Percentiles rank a stretch among this genome's conserved stretches.
These are phyloP conservation scores for Drosophila carrolli DNA, from an alignment of 1,140 invertebrate genomes.

Conservation along the genomic window DNA sequence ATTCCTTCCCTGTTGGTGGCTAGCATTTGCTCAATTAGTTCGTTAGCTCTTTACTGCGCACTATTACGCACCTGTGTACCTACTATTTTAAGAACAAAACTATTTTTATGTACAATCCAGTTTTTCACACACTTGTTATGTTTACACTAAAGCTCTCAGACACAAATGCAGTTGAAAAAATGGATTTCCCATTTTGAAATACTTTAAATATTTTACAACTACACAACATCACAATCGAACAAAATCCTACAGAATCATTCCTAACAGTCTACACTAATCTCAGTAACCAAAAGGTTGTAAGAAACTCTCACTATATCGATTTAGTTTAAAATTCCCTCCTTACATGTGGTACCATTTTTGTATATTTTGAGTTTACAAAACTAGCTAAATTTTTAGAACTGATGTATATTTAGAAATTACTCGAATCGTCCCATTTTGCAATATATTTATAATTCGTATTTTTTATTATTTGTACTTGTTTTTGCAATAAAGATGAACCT, in stretches of 20 bases:
- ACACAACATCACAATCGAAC: constrained; percentile 43
- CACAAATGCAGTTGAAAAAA: constrained; percentile 11
- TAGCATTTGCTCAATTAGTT: constrained; percentile 78
- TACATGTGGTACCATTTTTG: constrained; percentile 34
- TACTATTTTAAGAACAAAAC: constrained; percentile 70
- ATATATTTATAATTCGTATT: constrained; percentile 55
- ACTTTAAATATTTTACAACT: constrained; percentile 3
- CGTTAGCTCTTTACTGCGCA: constrained; percentile 44
- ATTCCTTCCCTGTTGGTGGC: constrained; percentile 62
- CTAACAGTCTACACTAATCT: constrained; percentile 32
- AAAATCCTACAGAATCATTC: constrained; percentile 51
- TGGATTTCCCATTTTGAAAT: neutral
- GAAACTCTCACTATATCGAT: constrained; percentile 62
- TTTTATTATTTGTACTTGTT: constrained; percentile 46
- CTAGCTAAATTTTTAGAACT: constrained; percentile 77
- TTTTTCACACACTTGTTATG: constrained; percentile 67
- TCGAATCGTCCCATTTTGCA: constrained; percentile 67
- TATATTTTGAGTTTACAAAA: constrained; percentile 43
- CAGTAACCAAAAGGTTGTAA: constrained; percentile 71
- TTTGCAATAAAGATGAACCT: constrained; percentile 40
- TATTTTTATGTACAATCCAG: constrained; percentile 49
- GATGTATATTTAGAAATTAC: constrained; percentile 57
- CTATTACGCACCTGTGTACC: constrained; percentile 64
- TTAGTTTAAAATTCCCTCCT: constrained; percentile 55
- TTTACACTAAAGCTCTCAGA: constrained; percentile 47